phyloP scores from a whole-genome alignment of 2,888 invertebrate species.

The Drosophila subquinaria region DNA sequence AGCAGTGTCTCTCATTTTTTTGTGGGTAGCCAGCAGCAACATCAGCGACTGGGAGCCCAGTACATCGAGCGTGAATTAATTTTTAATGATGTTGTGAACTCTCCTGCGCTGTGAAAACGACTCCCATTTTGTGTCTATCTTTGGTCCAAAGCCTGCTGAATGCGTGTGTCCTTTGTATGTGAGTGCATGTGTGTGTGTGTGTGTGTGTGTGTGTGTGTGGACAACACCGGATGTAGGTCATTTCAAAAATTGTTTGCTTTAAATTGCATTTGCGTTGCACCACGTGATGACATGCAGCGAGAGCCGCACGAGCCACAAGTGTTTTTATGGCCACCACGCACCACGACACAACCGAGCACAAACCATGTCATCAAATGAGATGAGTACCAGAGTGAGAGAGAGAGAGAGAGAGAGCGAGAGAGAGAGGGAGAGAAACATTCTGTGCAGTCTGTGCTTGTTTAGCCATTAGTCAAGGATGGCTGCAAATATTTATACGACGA shows the following conservation, averaged over 20 bases:
- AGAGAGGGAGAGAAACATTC: not conserved
- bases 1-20: not conserved
- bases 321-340: conserved; percentile 58
- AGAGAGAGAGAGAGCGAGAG: not conserved
- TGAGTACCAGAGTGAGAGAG: conserved; percentile 4
- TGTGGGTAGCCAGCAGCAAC: conserved; percentile 18
- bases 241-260: conserved; percentile 81
- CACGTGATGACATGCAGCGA: conserved; percentile 69
- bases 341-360: conserved; percentile 40
- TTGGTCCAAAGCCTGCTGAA: conserved; percentile 31
- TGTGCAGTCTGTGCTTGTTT: conserved; percentile 51
- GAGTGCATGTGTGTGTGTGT: conserved; percentile 21
- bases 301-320: conserved; percentile 75
- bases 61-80: conserved; percentile 81
- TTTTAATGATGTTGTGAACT: conserved; percentile 81
- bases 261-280: conserved; percentile 78
- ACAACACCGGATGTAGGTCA: conserved; percentile 78
- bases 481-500: conserved; percentile 34
- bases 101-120: conserved; percentile 58
- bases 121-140: conserved; percentile 70
- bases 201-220: conserved; percentile 31
- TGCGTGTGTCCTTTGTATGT: conserved; percentile 44
- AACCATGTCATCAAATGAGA: conserved; percentile 57
- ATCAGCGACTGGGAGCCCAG: conserved; percentile 49
- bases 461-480: conserved; percentile 66